These are phyloP conservation scores for Apus apus DNA, from an alignment of 2,113 vertebrate species.

Conservation along the genomic window DNA sequence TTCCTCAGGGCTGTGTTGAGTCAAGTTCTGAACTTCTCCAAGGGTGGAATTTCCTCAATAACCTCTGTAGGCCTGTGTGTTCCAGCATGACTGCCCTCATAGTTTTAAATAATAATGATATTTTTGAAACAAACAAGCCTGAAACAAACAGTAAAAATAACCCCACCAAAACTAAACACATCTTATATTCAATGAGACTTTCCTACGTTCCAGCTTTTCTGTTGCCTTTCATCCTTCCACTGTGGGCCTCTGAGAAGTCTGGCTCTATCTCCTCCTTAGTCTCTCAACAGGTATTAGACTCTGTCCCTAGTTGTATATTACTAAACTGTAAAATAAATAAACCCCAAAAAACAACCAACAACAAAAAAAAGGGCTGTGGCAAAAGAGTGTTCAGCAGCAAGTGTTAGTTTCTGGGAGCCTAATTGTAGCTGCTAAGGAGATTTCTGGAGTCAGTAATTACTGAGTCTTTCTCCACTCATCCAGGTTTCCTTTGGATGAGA, in stretches of 20 bases:
- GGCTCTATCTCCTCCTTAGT: background rate
- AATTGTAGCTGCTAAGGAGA: background rate
- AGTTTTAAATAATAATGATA: background rate
- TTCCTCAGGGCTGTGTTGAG: background rate
- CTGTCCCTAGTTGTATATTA: background rate
- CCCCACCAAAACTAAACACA: background rate
- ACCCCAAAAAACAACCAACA: background rate
- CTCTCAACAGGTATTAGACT: background rate
- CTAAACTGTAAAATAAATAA: background rate
- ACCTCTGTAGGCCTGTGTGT: background rate
- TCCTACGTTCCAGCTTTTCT: background rate
- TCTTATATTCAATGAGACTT: background rate
- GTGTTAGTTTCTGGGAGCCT: background rate
- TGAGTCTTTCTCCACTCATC: background rate
- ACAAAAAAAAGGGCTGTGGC: background rate
- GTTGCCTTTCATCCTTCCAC: background rate
- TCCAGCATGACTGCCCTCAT: background rate
- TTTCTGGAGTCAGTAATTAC: background rate
- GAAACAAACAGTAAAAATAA: background rate
- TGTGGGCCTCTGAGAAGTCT: background rate
- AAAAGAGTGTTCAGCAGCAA: background rate
- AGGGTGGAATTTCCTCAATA: background rate
- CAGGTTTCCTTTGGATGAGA: background rate
- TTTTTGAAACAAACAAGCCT: no score
- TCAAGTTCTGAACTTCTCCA: background rate